Evolutionary conservation across 2,888 invertebrate genomes (phyloP).

Genomic region (Eupithecia vulgata): DNA sequence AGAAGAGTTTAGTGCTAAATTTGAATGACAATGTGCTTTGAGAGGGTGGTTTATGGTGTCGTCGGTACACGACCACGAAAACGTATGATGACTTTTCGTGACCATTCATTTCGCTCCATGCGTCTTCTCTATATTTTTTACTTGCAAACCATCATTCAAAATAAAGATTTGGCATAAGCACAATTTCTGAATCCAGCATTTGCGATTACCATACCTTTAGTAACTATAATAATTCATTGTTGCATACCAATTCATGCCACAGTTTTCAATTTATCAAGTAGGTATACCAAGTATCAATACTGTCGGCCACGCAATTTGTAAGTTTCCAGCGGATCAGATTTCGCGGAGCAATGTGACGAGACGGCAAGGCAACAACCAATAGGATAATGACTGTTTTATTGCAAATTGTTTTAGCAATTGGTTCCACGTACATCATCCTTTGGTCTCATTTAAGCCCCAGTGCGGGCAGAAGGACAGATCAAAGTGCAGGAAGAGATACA

Average conservation of each 20-base stretch:
- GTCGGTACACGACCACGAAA: conserved; percentile 8
- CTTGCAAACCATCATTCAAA: not conserved
- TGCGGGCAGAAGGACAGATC: not conserved
- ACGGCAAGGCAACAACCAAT: conserved; percentile 51
- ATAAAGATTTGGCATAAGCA: not conserved
- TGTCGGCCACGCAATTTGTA: conserved; percentile 40
- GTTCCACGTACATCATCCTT: not conserved
- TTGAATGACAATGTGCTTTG: conserved; percentile 59
- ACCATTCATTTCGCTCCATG: not conserved
- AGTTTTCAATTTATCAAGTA: conserved; percentile 21
- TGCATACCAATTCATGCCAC: conserved; percentile 7
- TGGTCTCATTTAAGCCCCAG: not conserved
- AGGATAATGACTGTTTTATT: conserved; percentile 62
- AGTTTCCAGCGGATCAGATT: conserved; percentile 40
- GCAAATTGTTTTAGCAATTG: conserved; percentile 40
- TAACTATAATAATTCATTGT: no score
- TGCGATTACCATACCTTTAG: not conserved
- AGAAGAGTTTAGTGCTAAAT: conserved; percentile 48
- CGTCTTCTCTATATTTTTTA: not conserved
- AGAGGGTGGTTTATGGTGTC: conserved; percentile 41
- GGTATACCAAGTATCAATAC: conserved; percentile 37
- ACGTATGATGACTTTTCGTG: not conserved
- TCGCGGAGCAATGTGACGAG: conserved; percentile 40
- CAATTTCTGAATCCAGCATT: not conserved
- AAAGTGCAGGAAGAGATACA: not conserved